Conservation (phyloP, 2,113 vertebrate genomes). For the Thunnus thynnus region DNA sequence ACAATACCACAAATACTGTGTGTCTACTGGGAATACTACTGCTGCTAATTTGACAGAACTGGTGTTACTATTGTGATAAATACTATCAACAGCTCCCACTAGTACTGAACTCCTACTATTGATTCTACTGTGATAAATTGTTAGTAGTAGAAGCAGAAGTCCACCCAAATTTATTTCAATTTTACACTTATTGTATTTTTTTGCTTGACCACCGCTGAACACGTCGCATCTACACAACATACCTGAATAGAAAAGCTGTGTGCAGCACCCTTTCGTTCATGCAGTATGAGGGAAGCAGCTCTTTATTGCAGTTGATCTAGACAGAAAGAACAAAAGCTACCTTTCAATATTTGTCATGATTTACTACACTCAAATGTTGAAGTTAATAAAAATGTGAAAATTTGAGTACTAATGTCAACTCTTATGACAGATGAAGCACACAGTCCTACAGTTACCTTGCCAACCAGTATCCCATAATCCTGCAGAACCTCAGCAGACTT, state of each 20-base stretch:
- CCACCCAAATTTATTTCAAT: too few relatives aligned
- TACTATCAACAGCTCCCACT: not conserved
- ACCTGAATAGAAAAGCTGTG: conserved; percentile 95
- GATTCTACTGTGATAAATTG: too few relatives aligned
- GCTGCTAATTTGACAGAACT: not conserved
- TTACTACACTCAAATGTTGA: not conserved
- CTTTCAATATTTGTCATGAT: too few relatives aligned
- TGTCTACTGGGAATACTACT: not conserved
- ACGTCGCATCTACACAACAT: conserved; percentile 1
- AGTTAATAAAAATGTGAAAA: not conserved
- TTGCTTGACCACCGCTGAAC: not conserved
- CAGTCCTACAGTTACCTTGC: conserved; percentile 85
- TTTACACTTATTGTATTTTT: not conserved
- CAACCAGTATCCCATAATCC: conserved; percentile 92
- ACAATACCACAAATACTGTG: not conserved
- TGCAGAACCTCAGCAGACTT: conserved; percentile 88
- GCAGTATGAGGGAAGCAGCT: conserved; percentile 87
- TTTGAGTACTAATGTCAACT: not conserved
- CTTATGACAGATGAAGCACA: not conserved
- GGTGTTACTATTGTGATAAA: too few relatives aligned
- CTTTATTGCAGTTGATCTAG: conserved; percentile 91
- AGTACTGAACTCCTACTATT: too few relatives aligned
- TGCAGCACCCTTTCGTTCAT: conserved; percentile 80
- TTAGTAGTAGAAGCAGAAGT: too few relatives aligned
- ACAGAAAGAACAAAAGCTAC: not conserved